Evolutionary conservation across 2,113 vertebrate species (phyloP), one percentile per base, ranked within the genome.

Genomic region (Leptobrachium leishanense): DNA sequence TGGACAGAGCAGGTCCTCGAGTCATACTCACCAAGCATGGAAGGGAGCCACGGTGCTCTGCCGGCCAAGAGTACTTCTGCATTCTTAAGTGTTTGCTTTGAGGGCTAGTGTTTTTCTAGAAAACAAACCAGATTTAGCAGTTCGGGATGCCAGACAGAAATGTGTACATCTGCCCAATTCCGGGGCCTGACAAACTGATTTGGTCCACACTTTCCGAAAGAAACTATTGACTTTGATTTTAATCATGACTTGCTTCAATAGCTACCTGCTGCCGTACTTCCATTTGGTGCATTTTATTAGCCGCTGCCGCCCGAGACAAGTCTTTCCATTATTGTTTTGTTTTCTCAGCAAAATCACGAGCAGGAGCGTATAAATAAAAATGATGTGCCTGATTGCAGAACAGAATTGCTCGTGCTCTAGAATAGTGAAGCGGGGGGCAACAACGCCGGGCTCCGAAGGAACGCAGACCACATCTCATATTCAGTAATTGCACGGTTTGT

Each of bases 121-220:
- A 92, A 92, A 91, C 91, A 91, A 91, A 91, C 90, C 92, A 90
- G 86, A 91, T 93, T 92, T 92, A 92, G 91, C 89, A 89, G 91
- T 91, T 92, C 88, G 91, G 12, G 86, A 91, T 89, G 84, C 86
- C 85, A 86, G 90, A 90, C 88, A 90, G 90, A 86, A 92, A 92
- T 91, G 90, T 92, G 90, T 92, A 87, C 89, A 90, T 92, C 87
- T 90, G 91, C 91, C 92, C 89, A 70, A 87, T 88, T 89, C 91
- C 88, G 88, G 90, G 91, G 90, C 88, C 90, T 91, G 90, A 93
- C 91, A 93, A 94, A 93, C 92, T 93, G 90, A 89, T 89, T 91
- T 92, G 91, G 91, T 91, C 91, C 88, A 77, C 87, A 83, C 85
- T 85, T 90, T 89, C 89, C 86, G 89, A 86, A 93, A 93, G 88